These are phyloP conservation scores for Microtus pennsylvanicus DNA, from an alignment of 2,113 vertebrate genomes.

Conservation along the genomic window DNA sequence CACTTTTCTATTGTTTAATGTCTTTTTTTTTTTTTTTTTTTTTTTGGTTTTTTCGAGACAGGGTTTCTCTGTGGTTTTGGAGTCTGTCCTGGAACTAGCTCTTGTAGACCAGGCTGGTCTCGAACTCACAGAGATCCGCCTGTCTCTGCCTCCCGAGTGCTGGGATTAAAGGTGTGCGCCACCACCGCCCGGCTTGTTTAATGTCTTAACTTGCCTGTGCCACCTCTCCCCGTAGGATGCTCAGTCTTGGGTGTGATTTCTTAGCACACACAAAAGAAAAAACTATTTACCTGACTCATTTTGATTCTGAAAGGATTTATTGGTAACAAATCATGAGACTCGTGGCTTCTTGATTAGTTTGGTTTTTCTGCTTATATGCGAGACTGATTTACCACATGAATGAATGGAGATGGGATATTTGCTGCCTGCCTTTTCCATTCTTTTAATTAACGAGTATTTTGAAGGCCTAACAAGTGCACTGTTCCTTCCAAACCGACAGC, in stretches of 20 bases:
- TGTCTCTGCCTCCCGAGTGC: no score
- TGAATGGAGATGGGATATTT: background rate
- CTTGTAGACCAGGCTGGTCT: no score
- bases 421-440: slow-evolving; percentile 39
- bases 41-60: no score
- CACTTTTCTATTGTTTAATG: slow-evolving; percentile 32
- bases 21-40: background rate
- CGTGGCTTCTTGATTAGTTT: slow-evolving; percentile 35
- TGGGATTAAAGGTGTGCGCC: no score
- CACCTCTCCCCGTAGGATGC: background rate
- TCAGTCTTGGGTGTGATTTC: background rate
- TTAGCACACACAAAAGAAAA: background rate
- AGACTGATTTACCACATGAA: background rate
- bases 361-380: background rate
- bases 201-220: background rate
- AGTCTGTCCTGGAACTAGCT: no score
- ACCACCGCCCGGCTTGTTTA: background rate
- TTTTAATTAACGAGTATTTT: background rate
- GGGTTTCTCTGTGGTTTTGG: no score
- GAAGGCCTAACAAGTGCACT: background rate
- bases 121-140: no score
- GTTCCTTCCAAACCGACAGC: background rate
- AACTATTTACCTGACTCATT: background rate
- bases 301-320: slow-evolving; percentile 33
- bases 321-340: background rate